phyloP scores from a whole-genome alignment of 2,113 vertebrate species.

The Agelaius phoeniceus region DNA sequence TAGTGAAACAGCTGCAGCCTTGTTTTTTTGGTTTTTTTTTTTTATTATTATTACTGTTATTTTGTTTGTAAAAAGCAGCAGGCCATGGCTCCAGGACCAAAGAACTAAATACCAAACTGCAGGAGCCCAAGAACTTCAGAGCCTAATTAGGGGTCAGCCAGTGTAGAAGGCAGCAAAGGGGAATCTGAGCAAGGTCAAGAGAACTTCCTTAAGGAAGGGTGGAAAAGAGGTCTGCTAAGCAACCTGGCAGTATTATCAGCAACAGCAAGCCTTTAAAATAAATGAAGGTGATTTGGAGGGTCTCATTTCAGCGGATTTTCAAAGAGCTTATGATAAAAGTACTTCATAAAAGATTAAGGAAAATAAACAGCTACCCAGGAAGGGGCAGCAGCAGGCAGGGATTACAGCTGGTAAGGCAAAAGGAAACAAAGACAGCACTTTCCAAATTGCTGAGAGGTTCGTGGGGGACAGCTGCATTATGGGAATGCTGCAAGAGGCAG shows the following conservation, averaged over 20 bases:
- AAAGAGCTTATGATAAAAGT: constrained; percentile 53
- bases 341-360: constrained; percentile 54
- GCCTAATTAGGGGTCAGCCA: constrained; percentile 27
- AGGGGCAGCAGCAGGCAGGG: background rate
- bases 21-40: too few relatives aligned
- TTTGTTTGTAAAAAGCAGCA: background rate
- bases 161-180: background rate
- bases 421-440: background rate
- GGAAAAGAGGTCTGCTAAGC: background rate
- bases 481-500: background rate
- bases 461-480: accelerated
- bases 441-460: background rate
- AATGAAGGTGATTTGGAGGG: constrained; percentile 67
- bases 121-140: background rate
- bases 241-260: constrained; percentile 41
- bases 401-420: background rate
- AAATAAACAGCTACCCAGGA: constrained; percentile 41
- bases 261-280: constrained; percentile 28
- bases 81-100: background rate
- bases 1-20: background rate
- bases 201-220: background rate
- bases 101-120: background rate
- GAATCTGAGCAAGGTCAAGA: constrained; percentile 15
- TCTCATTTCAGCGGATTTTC: constrained; percentile 64
- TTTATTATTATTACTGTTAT: background rate